phyloP scores from a whole-genome alignment of 2,888 invertebrate genomes.

The Azorinus chamasolen region DNA sequence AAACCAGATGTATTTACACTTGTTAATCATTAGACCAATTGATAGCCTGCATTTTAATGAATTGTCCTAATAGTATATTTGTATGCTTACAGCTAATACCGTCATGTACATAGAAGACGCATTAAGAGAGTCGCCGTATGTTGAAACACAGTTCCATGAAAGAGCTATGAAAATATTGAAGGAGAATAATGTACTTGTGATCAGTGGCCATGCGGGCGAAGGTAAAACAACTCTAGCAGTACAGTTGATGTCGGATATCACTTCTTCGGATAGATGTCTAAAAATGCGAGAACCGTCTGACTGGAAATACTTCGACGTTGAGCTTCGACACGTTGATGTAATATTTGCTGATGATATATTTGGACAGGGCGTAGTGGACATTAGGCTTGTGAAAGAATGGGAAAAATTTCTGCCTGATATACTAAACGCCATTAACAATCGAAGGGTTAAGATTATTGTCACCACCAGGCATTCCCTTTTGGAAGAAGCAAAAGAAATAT shows the following conservation, averaged over 20 bases:
- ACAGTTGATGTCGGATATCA: conserved; percentile 16
- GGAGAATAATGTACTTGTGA: conserved; percentile 19
- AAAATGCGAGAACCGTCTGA: conserved; percentile 27
- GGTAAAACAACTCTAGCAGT: conserved; percentile 51
- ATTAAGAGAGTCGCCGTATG: conserved; percentile 10
- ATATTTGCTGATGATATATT: conserved; percentile 56
- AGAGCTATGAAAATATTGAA: conserved; percentile 25
- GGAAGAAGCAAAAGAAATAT: conserved; percentile 27
- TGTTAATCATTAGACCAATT: too few species aligned
- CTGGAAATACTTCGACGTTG: conserved; percentile 45
- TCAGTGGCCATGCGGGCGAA: conserved; percentile 53
- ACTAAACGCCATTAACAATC: conserved; percentile 17
- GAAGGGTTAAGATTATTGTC: conserved; percentile 23
- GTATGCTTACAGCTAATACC: conserved; percentile 38
- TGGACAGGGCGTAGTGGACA: conserved; percentile 44
- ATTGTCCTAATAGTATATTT: too few species aligned
- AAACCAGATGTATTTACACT: too few species aligned
- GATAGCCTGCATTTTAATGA: too few species aligned
- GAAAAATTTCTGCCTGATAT: conserved; percentile 28
- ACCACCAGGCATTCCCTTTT: conserved; percentile 52
- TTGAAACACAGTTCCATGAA: conserved; percentile 25
- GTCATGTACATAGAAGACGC: conserved; percentile 27
- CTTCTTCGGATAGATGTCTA: conserved; percentile 18
- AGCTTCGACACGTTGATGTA: conserved; percentile 2
- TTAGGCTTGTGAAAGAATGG: too few species aligned